phyloP scores from a whole-genome alignment of 2,113 vertebrate species.

The Mellivora capensis region DNA sequence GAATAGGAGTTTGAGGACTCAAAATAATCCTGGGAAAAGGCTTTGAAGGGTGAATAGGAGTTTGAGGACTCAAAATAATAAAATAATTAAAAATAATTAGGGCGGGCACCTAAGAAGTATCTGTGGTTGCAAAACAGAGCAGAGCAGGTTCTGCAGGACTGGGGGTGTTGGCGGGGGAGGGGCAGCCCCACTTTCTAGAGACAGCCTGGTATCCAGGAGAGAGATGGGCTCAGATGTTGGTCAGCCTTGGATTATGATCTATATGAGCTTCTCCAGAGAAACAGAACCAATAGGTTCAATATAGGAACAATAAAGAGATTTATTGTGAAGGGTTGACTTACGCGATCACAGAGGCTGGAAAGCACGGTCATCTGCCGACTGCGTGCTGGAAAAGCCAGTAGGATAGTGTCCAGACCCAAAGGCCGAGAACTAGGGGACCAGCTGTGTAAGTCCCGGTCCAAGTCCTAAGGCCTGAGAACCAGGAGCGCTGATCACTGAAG shows the following conservation, averaged over 20 bases:
- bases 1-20: not conserved
- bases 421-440: not conserved
- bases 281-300: not conserved
- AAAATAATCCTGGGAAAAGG: not conserved
- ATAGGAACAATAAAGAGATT: not conserved
- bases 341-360: not conserved
- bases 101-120: not conserved
- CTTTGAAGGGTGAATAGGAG: not conserved
- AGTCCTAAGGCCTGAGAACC: too few species aligned
- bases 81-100: too few species aligned
- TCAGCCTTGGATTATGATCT: not conserved
- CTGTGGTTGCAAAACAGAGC: not conserved
- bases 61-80: not conserved
- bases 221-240: not conserved
- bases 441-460: rapidly evolving
- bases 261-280: not conserved
- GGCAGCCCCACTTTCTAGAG: not conserved
- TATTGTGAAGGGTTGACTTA: not conserved
- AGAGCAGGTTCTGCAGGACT: not conserved
- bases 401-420: too few species aligned
- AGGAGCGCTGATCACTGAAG: rapidly evolving
- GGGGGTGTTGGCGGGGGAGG: not conserved
- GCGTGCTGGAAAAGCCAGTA: not conserved
- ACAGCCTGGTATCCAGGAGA: not conserved
- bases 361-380: not conserved